These are phyloP conservation scores for Drosophila nannoptera DNA, from an alignment of 1,140 invertebrate genomes.

Conservation along the genomic window DNA sequence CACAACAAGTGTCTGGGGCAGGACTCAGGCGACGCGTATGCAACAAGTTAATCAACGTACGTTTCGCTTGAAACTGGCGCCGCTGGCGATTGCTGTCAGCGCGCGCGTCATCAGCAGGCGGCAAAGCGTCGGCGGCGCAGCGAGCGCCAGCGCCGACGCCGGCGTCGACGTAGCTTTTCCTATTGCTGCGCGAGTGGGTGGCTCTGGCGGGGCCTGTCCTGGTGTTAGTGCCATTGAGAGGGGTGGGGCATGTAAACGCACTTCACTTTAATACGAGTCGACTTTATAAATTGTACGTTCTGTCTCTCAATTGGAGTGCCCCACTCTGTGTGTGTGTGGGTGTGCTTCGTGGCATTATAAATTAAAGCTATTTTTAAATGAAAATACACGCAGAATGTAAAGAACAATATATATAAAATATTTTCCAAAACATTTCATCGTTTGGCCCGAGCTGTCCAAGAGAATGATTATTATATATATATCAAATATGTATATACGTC, in stretches of 20 bases:
- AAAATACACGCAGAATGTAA: slow-evolving; percentile 31
- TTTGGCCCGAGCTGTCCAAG: slow-evolving; percentile 31
- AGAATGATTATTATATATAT: slow-evolving; percentile 20
- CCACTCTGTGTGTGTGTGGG: slow-evolving; percentile 26
- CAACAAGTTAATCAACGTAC: slow-evolving; percentile 77
- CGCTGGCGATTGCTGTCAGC: slow-evolving; percentile 39
- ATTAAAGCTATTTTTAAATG: slow-evolving; percentile 67
- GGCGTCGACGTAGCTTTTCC: slow-evolving; percentile 17
- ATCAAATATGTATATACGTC: slow-evolving; percentile 4
- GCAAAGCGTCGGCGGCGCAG: slow-evolving; percentile 38
- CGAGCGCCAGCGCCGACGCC: slow-evolving; percentile 11
- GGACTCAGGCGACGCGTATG: slow-evolving; percentile 60
- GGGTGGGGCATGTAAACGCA: slow-evolving; percentile 33
- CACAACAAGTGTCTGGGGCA: slow-evolving; percentile 44
- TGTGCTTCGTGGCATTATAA: slow-evolving; percentile 31
- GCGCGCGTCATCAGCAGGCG: slow-evolving; percentile 49
- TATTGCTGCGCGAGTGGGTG: slow-evolving; percentile 9
- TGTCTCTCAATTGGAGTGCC: slow-evolving; percentile 62
- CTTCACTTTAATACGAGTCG: slow-evolving; percentile 47
- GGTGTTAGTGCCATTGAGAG: slow-evolving; percentile 1
- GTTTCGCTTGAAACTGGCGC: slow-evolving; percentile 73
- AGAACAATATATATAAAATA: slow-evolving; percentile 44
- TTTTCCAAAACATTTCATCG: slow-evolving; percentile 25
- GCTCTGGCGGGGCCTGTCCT: slow-evolving; percentile 1
- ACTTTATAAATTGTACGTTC: slow-evolving; percentile 68